Evolutionary conservation across 2,113 vertebrate genomes (phyloP).

Genomic region (Phalacrocorax carbo): DNA sequence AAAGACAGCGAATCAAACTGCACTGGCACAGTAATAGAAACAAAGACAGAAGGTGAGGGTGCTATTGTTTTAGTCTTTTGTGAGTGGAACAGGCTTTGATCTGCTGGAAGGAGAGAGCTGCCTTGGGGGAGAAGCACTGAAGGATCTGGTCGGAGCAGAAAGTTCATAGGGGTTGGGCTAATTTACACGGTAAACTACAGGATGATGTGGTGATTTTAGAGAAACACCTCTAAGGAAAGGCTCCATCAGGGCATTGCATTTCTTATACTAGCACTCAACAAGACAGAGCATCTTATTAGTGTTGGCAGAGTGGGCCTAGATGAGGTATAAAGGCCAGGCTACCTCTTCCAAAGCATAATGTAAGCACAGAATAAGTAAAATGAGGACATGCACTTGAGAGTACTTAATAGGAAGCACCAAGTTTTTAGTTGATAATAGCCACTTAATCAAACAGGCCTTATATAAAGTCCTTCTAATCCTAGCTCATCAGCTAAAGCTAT

Average conservation of each 20-base stretch:
- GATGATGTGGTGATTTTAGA: not conserved
- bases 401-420: conserved; percentile 39
- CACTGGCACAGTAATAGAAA: not conserved
- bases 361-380: conserved; percentile 11
- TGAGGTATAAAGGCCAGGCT: not conserved
- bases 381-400: not conserved
- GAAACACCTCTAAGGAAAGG: not conserved
- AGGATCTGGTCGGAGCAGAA: not conserved
- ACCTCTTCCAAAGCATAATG: not conserved
- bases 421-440: conserved; percentile 36
- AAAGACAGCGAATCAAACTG: conserved; percentile 1
- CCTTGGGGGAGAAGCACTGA: not conserved
- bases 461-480: conserved; percentile 34
- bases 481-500: not conserved
- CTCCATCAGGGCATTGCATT: not conserved
- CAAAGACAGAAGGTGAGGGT: conserved; percentile 25
- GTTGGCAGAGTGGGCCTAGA: not conserved
- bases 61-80: conserved; percentile 1
- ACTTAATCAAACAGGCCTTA: conserved; percentile 54
- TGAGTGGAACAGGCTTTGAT: not conserved
- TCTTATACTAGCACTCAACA: not conserved
- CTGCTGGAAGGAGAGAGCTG: not conserved
- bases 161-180: not conserved
- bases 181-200: not conserved
- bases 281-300: not conserved